These are phyloP conservation scores for Acronicta aceris DNA, from an alignment of 2,888 invertebrate species.

Conservation along the genomic window DNA sequence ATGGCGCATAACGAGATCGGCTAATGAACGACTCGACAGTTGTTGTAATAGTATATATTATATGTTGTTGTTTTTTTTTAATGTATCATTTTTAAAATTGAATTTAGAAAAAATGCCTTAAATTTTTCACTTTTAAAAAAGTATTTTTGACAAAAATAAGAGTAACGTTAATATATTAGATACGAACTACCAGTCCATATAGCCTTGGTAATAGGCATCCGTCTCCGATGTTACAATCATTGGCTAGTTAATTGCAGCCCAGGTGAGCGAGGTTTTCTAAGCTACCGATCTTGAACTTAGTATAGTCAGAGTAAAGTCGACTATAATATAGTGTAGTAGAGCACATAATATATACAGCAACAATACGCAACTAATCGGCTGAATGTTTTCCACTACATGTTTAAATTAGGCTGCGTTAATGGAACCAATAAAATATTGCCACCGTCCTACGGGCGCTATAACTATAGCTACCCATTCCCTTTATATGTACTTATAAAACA, in stretches of 20 bases:
- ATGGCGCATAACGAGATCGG: conserved; percentile 15
- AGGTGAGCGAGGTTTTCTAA: no score
- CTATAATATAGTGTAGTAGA: background rate
- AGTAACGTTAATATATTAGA: no score
- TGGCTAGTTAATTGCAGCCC: no score
- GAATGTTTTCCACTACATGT: conserved; percentile 7
- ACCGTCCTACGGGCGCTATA: conserved; percentile 11
- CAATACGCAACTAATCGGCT: conserved; percentile 2
- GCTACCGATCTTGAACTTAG: no score
- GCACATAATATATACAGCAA: background rate
- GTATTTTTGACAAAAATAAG: no score
- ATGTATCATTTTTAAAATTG: background rate
- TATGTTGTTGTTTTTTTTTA: background rate
- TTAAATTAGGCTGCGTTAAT: conserved; percentile 21
- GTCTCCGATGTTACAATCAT: no score
- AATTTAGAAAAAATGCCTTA: background rate
- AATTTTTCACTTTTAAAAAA: no score
- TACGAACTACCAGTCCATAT: no score
- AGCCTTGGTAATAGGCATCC: no score
- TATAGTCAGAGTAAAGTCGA: background rate
- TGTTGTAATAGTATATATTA: conserved; percentile 7
- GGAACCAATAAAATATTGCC: conserved; percentile 24
- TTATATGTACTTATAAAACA: conserved; percentile 32
- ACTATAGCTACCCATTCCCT: background rate
- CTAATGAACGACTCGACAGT: conserved; percentile 11